Conservation (phyloP, 2,113 vertebrate genomes). For the Ranitomeya variabilis region DNA sequence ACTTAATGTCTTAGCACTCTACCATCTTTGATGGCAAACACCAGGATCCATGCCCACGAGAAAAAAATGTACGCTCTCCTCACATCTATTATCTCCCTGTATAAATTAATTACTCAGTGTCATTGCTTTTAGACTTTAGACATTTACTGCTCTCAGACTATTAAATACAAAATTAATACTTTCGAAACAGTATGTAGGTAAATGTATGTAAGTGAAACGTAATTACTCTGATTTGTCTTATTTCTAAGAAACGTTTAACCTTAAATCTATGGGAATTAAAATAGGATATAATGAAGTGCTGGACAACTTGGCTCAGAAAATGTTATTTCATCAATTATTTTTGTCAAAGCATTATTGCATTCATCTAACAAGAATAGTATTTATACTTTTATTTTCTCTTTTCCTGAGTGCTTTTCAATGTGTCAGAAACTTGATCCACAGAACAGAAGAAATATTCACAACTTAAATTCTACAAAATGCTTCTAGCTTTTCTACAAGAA, state of each 20-base stretch:
- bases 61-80: not conserved
- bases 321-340: constrained; percentile 7
- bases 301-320: not conserved
- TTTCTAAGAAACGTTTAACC: constrained; percentile 21
- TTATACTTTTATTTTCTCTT: not conserved
- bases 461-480: constrained; percentile 28
- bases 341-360: constrained; percentile 1
- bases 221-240: constrained; percentile 35
- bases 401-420: not conserved
- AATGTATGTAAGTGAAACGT: constrained; percentile 36
- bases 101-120: constrained; percentile 13
- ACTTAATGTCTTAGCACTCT: constrained; percentile 12
- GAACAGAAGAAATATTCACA: constrained; percentile 29
- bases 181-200: not conserved
- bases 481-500: constrained; percentile 11
- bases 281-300: not conserved
- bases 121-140: constrained; percentile 15
- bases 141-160: constrained; percentile 16
- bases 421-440: constrained; percentile 27
- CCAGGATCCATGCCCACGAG: constrained; percentile 16
- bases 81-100: not conserved
- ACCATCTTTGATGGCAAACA: not conserved
- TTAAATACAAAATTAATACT: constrained; percentile 28
- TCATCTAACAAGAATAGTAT: not conserved
- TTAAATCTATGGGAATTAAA: not conserved